phyloP scores from a whole-genome alignment of 1,140 invertebrate species.

The Protaetia brevitarsis region DNA sequence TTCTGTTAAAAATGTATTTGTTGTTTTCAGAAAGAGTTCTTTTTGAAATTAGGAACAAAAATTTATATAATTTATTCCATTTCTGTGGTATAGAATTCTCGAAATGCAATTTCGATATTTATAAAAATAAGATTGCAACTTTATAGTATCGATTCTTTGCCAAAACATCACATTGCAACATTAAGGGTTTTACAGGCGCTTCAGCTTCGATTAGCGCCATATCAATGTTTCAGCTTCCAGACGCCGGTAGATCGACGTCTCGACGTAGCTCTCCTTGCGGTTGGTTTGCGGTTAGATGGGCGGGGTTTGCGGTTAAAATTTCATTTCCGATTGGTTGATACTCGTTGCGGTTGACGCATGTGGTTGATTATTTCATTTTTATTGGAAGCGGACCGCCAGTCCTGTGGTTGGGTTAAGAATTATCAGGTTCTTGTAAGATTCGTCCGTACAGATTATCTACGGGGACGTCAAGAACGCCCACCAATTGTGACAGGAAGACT shows the following conservation, averaged over 20 bases:
- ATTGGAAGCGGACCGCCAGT: slow-evolving; percentile 40
- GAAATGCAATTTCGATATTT: too few species aligned
- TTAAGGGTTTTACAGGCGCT: too few species aligned
- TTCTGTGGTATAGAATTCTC: too few species aligned
- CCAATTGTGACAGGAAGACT: too few species aligned
- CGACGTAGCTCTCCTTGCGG: slow-evolving; percentile 51
- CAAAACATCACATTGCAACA: too few species aligned
- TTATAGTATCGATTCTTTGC: too few species aligned
- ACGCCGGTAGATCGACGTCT: slow-evolving; percentile 42
- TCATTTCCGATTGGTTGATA: slow-evolving; percentile 45
- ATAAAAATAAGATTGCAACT: too few species aligned
- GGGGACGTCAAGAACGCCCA: neutral
- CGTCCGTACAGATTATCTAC: slow-evolving; percentile 1
- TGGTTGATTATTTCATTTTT: slow-evolving; percentile 50
- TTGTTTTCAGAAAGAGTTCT: too few species aligned
- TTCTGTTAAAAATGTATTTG: neutral
- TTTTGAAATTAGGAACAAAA: too few species aligned
- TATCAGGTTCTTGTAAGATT: slow-evolving; percentile 7
- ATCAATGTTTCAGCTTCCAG: slow-evolving; percentile 35
- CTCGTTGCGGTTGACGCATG: slow-evolving; percentile 51
- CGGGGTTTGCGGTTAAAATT: slow-evolving; percentile 47
- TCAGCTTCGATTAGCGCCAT: slow-evolving; percentile 24
- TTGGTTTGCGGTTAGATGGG: slow-evolving; percentile 53
- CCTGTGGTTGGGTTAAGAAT: slow-evolving; percentile 22
- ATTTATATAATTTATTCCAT: too few species aligned